Evolutionary conservation across 2,888 invertebrate species (phyloP), one percentile per base, ranked within the genome.

Genomic region (Hedya salicella): DNA sequence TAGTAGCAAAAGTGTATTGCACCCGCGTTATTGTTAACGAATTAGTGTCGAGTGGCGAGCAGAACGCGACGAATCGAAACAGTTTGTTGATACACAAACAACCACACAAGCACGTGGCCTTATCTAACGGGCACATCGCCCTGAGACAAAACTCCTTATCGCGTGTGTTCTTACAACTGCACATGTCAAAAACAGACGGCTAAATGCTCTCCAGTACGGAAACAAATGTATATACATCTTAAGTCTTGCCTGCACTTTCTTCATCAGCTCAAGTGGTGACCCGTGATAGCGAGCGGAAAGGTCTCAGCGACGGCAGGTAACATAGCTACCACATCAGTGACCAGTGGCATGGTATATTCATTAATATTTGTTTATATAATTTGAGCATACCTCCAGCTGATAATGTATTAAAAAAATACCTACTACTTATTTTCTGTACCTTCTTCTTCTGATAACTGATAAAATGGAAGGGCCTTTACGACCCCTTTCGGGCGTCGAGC

Each of bases 51-150:
- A 16, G 44, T 30, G 19, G 17, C 3, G 44, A 30, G 8, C 3
- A 13, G n/a, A 40, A 21, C 42, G 16, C 16, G 17, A 42, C 56
- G 42, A 56, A 30, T 44, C 3, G 46, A 17, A n/a, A 19, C 48
- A 1, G 19, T 21, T 32, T 11, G 9, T 16, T 17, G 2, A 14
- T 14, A 49, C 16, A 9, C 25, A 49, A 8, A 25, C 25, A 30
- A 1, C 9, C 14, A 21, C 17, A 40, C 40, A 25, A 16, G 50
- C 17, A 61, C 16, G 16, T 39, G 25, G 13, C 40, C 40, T 52
- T 59, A 59, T 64, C 64, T 52, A 59, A 52, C 50, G 50, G 42
- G 64, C 50, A 64, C 64, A 64, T 64, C 64, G 64, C 36, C 57
- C 64, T 44, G 44, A 64, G 42, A 52, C 57, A 57, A 56, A 56